These are phyloP conservation scores for Atherinosoma microstoma DNA, from an alignment of 2,797 vertebrate species.

Conservation along the genomic window DNA sequence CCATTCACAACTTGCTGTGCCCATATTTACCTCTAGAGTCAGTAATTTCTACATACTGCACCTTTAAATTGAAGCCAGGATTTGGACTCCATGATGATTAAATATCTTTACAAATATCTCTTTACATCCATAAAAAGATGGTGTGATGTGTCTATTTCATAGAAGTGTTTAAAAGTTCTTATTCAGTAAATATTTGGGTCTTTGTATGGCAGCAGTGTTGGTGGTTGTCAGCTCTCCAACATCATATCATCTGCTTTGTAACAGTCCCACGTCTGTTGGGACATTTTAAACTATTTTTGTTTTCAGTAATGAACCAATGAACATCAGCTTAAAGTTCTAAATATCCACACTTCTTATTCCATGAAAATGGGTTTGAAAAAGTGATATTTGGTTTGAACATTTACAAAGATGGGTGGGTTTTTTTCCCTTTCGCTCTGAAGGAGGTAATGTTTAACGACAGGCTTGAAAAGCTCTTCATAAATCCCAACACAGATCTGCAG, in stretches of 20 bases:
- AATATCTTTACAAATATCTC: neutral
- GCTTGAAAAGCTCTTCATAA: neutral
- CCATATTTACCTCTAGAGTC: too few relatives aligned
- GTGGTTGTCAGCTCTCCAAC: neutral
- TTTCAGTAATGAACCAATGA: neutral
- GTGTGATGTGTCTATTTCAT: neutral
- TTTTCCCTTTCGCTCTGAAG: neutral
- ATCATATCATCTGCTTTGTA: neutral
- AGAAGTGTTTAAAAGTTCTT: neutral
- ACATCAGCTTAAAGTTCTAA: neutral
- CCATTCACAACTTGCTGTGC: too few relatives aligned
- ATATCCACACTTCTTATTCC: neutral
- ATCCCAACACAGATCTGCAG: neutral
- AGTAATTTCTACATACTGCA: too few relatives aligned
- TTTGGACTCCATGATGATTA: neutral
- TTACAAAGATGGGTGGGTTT: neutral
- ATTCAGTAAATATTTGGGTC: neutral
- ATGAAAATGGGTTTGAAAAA: neutral
- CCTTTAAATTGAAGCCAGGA: too few relatives aligned
- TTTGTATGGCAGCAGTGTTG: neutral
- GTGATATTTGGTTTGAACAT: neutral
- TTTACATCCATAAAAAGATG: neutral
- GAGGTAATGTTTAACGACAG: neutral
- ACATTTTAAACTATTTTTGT: neutral
- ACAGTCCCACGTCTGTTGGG: neutral